phyloP scores from a whole-genome alignment of 2,888 invertebrate species.

The Hydraecia micacea region DNA sequence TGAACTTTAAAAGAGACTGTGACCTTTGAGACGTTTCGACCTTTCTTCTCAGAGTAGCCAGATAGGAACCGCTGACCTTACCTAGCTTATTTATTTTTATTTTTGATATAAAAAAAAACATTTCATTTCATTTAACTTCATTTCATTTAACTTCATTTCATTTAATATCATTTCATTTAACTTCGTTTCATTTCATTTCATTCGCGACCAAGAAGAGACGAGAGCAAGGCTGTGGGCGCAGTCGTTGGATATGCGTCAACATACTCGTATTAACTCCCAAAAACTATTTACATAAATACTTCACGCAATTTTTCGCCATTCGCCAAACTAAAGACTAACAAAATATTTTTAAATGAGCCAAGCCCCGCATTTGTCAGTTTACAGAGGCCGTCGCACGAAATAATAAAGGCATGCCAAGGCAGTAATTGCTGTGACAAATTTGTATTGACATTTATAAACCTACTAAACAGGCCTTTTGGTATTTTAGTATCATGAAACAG shows the following conservation, averaged over 20 bases:
- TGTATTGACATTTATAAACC: conserved; percentile 49
- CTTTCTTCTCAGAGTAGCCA: not conserved
- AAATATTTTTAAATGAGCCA: conserved; percentile 25
- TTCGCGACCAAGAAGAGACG: not conserved
- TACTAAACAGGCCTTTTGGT: conserved; percentile 32
- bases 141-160: not conserved
- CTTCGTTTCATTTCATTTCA: not conserved
- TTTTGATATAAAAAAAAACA: too few species aligned
- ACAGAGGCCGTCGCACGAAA: conserved; percentile 11
- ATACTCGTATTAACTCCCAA: not conserved
- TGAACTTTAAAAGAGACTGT: not conserved
- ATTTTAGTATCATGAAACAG: not conserved
- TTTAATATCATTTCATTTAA: too few species aligned
- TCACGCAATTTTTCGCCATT: conserved; percentile 3
- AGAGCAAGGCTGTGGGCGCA: not conserved
- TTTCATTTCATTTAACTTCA: too few species aligned
- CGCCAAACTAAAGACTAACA: conserved; percentile 5
- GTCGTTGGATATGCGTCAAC: not conserved
- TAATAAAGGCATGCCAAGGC: conserved; percentile 54
- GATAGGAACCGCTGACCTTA: not conserved
- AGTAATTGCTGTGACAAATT: conserved; percentile 56
- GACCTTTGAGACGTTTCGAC: not conserved
- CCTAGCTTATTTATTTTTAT: not conserved
- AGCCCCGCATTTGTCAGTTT: conserved; percentile 33
- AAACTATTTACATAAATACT: not conserved